phyloP scores from a whole-genome alignment of 2,113 vertebrate genomes.

The Cinclus cinclus region DNA sequence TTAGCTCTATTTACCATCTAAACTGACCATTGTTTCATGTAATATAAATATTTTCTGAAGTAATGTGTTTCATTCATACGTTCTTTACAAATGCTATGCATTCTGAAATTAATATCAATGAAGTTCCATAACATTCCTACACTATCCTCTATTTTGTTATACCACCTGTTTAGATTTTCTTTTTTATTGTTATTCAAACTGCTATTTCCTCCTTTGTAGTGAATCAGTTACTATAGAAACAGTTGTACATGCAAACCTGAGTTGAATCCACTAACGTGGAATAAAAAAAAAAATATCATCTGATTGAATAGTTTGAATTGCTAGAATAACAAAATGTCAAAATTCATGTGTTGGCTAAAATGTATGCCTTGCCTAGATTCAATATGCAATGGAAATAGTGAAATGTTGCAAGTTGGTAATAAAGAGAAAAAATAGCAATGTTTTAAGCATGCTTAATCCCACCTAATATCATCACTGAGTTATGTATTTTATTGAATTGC shows the following conservation, averaged over 20 bases:
- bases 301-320: background rate
- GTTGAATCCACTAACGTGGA: background rate
- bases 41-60: background rate
- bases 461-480: background rate
- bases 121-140: background rate
- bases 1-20: background rate
- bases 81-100: background rate
- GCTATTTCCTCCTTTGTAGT: background rate
- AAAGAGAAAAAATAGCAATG: background rate
- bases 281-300: background rate
- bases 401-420: background rate
- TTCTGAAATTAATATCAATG: background rate
- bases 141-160: background rate
- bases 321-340: background rate
- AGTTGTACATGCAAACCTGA: background rate
- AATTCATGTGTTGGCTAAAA: background rate
- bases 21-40: background rate
- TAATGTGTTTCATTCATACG: fast-evolving
- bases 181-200: background rate
- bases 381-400: background rate
- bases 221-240: constrained; percentile 18
- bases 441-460: background rate
- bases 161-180: background rate
- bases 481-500: background rate
- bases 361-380: background rate